Evolutionary conservation across 2,113 vertebrate species (phyloP).

Genomic region (Podilymbus podiceps): DNA sequence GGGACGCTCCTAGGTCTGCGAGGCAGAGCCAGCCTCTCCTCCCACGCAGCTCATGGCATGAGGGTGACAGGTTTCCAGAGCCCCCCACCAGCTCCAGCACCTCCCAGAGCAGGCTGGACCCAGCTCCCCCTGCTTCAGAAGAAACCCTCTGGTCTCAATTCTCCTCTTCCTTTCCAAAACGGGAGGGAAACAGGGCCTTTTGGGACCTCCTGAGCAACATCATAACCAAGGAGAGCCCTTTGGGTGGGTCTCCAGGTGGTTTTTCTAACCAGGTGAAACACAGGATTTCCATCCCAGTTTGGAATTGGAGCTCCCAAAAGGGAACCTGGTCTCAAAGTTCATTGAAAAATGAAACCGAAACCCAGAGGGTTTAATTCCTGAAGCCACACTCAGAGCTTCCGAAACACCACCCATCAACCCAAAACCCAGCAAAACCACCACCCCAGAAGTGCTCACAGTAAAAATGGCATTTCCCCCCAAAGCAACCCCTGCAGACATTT

Average conservation of each 20-base stretch:
- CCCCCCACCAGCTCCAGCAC: not conserved
- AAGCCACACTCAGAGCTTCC: not conserved
- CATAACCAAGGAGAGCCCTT: not conserved
- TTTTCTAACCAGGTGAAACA: not conserved
- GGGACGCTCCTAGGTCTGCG: not conserved
- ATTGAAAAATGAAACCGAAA: not conserved
- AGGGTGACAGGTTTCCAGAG: not conserved
- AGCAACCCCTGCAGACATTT: not conserved
- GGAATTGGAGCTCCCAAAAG: not conserved
- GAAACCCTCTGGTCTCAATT: not conserved
- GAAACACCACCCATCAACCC: not conserved
- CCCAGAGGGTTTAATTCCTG: not conserved
- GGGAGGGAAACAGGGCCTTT: not conserved
- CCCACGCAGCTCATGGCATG: fast-evolving
- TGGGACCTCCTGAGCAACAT: fast-evolving
- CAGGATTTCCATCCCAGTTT: not conserved
- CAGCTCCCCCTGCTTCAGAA: not conserved
- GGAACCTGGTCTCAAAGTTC: not conserved
- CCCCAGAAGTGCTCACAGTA: fast-evolving
- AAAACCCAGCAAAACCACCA: not conserved
- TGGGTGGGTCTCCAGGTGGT: not conserved
- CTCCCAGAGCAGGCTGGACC: not conserved
- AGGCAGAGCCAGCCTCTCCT: not conserved
- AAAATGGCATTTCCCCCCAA: fast-evolving
- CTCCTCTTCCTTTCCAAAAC: not conserved